These are phyloP conservation scores for Bufo bufo DNA, from an alignment of 2,113 vertebrate species.

Conservation along the genomic window DNA sequence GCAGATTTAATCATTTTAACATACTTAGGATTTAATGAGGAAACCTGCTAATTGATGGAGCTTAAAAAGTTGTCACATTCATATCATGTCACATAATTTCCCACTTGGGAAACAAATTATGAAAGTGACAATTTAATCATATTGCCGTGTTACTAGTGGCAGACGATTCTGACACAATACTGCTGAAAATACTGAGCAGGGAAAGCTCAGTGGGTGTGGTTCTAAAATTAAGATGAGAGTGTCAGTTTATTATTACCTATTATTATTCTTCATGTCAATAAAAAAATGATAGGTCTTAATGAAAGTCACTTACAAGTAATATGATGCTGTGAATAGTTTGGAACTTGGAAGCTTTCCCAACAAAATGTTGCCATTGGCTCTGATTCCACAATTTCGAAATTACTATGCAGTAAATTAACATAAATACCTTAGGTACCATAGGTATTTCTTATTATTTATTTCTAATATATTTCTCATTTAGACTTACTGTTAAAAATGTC, in stretches of 20 bases:
- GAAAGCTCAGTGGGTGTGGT: background rate
- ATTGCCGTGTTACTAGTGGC: constrained; percentile 29
- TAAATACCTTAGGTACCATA: too few species aligned
- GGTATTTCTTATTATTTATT: too few species aligned
- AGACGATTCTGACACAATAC: constrained; percentile 7
- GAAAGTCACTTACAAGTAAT: too few species aligned
- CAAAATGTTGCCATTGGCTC: too few species aligned
- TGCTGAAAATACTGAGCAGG: background rate
- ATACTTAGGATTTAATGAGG: constrained; percentile 49
- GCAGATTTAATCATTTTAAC: constrained; percentile 53
- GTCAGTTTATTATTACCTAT: background rate
- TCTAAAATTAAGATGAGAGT: background rate
- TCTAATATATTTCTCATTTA: too few species aligned
- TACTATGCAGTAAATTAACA: too few species aligned
- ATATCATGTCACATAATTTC: constrained; percentile 39
- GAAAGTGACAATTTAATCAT: constrained; percentile 49
- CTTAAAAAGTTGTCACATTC: constrained; percentile 49
- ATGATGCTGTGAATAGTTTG: too few species aligned
- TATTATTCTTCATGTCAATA: background rate
- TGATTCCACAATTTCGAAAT: too few species aligned
- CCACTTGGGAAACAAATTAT: constrained; percentile 53
- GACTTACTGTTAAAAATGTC: too few species aligned
- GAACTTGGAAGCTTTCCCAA: too few species aligned
- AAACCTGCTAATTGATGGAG: constrained; percentile 42
- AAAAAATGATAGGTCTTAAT: background rate